Evolutionary conservation across 2,888 invertebrate genomes (phyloP).

Genomic region (Drosophila limbata): DNA sequence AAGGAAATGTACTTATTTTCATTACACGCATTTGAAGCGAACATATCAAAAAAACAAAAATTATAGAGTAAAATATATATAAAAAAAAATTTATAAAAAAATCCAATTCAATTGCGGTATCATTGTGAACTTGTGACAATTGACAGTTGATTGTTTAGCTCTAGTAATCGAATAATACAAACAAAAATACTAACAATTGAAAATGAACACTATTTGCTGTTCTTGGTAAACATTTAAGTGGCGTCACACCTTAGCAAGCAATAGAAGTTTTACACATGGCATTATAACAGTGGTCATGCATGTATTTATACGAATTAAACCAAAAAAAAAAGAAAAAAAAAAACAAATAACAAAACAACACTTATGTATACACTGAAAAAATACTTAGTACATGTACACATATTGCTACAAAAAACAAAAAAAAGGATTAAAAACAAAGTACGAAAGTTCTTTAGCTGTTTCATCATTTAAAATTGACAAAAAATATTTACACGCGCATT

Average conservation of each 20-base stretch:
- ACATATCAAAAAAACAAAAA: slow-evolving; percentile 66
- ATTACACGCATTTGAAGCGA: slow-evolving; percentile 75
- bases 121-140: slow-evolving; percentile 44
- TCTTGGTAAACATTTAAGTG: slow-evolving; percentile 39
- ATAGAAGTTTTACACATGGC: slow-evolving; percentile 39
- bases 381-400: slow-evolving; percentile 42
- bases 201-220: slow-evolving; percentile 35
- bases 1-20: slow-evolving; percentile 70
- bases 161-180: slow-evolving; percentile 16
- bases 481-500: slow-evolving; percentile 81
- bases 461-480: slow-evolving; percentile 68
- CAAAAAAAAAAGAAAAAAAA: slow-evolving; percentile 20
- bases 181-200: slow-evolving; percentile 3
- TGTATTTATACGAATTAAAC: slow-evolving; percentile 40
- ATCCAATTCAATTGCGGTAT: slow-evolving; percentile 38
- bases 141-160: slow-evolving; percentile 48
- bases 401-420: slow-evolving; percentile 22
- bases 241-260: slow-evolving; percentile 39
- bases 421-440: slow-evolving; percentile 38
- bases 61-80: slow-evolving; percentile 25
- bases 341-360: slow-evolving; percentile 2
- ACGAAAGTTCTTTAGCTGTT: slow-evolving; percentile 65
- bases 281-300: slow-evolving; percentile 29
- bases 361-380: slow-evolving; percentile 52
- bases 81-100: slow-evolving; percentile 20